Conservation (phyloP, 2,888 invertebrate species). For the Nomada lathburiana region DNA sequence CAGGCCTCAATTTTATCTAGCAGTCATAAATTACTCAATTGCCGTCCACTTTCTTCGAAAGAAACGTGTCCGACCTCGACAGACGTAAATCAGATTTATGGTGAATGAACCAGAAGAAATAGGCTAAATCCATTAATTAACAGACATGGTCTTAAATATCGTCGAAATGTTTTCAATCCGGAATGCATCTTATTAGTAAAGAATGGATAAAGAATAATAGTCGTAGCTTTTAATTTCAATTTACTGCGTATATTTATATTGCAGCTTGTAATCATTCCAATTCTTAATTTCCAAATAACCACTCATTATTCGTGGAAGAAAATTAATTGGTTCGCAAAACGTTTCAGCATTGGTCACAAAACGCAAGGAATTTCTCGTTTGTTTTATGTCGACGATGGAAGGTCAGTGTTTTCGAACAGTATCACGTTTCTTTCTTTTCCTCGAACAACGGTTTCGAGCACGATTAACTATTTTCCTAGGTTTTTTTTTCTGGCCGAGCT, state of each 20-base stretch:
- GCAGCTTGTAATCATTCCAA: too few species aligned
- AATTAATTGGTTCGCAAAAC: too few species aligned
- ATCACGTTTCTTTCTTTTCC: background rate
- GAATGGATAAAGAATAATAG: too few species aligned
- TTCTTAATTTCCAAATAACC: too few species aligned
- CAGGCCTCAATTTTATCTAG: constrained; percentile 28
- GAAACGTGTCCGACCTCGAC: constrained; percentile 18
- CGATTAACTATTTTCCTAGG: constrained; percentile 22
- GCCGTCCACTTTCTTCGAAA: constrained; percentile 34
- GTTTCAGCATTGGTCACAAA: too few species aligned
- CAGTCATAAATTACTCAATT: constrained; percentile 44
- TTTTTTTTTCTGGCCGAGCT: constrained; percentile 43
- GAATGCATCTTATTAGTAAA: constrained; percentile 1
- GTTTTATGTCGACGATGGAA: too few species aligned
- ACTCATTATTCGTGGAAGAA: too few species aligned
- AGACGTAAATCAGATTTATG: constrained; percentile 47
- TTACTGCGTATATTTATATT: too few species aligned
- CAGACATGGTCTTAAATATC: constrained; percentile 6
- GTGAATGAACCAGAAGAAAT: constrained; percentile 12
- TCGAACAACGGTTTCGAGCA: constrained; percentile 15
- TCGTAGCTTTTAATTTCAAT: too few species aligned
- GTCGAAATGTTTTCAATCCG: background rate
- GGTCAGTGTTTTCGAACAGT: too few species aligned
- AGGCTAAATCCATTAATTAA: constrained; percentile 36
- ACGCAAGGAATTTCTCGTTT: too few species aligned